These are phyloP conservation scores for Marmota monax DNA, from an alignment of 2,113 vertebrate genomes.

Conservation along the genomic window DNA sequence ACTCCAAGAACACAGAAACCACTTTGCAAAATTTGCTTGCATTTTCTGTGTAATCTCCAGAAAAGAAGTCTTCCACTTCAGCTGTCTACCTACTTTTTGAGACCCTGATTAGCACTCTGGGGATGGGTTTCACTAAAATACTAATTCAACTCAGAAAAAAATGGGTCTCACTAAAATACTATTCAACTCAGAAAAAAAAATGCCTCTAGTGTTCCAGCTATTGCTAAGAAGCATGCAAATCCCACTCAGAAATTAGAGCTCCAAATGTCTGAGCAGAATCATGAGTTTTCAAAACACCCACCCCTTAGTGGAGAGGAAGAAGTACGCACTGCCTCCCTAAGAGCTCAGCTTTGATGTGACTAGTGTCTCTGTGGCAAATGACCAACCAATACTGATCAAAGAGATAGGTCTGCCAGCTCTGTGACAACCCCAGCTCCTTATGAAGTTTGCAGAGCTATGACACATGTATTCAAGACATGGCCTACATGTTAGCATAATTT, in stretches of 20 bases:
- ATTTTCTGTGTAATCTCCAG: conserved; percentile 73
- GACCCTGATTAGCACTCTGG: not conserved
- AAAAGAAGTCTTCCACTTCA: not conserved
- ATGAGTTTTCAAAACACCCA: not conserved
- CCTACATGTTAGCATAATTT: not conserved
- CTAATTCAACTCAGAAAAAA: conserved; percentile 41
- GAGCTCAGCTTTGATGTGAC: not conserved
- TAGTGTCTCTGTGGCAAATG: not conserved
- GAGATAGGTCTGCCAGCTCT: not conserved
- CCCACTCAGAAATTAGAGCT: not conserved
- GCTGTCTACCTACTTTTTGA: conserved; percentile 26
- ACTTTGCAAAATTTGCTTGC: conserved; percentile 78
- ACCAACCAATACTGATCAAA: too few species aligned
- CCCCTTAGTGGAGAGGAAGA: not conserved
- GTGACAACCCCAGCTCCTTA: not conserved
- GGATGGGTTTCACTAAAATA: not conserved
- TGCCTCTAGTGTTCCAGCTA: not conserved
- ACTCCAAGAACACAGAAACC: conserved; percentile 82
- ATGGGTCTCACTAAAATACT: not conserved
- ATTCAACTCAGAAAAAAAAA: conserved; percentile 47
- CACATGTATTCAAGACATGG: not conserved
- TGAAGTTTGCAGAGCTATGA: not conserved
- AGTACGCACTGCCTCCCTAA: accelerated
- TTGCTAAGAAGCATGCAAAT: not conserved
- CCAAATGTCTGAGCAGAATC: not conserved